phyloP scores from a whole-genome alignment of 2,797 vertebrate genomes.

The Gorsachius magnificus region DNA sequence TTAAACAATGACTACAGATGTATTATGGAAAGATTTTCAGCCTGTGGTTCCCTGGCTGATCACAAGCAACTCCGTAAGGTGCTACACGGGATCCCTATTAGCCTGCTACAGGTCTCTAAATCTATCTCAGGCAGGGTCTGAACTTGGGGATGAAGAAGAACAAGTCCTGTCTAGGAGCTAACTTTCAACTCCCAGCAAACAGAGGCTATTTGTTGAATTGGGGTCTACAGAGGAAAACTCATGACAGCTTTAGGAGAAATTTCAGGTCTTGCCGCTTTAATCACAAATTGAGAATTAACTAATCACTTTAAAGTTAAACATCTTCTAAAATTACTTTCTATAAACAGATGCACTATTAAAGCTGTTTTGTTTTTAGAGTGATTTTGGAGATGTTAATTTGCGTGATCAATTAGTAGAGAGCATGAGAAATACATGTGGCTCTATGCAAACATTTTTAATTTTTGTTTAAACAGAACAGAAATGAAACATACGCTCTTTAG shows the following conservation, averaged over 20 bases:
- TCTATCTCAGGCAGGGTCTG: background rate
- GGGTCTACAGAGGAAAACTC: background rate
- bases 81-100: background rate
- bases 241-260: background rate
- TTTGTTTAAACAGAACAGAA: constrained; percentile 56
- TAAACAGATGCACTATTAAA: constrained; percentile 55
- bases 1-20: background rate
- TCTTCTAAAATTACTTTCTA: constrained; percentile 59
- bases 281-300: constrained; percentile 30
- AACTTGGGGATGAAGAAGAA: background rate
- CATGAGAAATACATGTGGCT: constrained; percentile 23
- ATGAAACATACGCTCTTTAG: constrained; percentile 42
- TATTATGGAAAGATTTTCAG: background rate
- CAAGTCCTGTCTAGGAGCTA: background rate
- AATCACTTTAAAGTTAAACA: constrained; percentile 61
- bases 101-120: background rate
- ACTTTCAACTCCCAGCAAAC: background rate
- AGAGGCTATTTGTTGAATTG: background rate
- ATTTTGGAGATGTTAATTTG: constrained; percentile 47
- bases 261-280: constrained; percentile 11
- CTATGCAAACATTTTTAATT: constrained; percentile 27
- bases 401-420: background rate
- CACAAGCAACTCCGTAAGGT: background rate
- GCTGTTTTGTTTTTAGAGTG: constrained; percentile 50
- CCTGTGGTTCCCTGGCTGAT: background rate